Evolutionary conservation across 2,797 vertebrate genomes (phyloP), one percentile per base, ranked within the genome.

Genomic region (Chaenodraco wilsoni): DNA sequence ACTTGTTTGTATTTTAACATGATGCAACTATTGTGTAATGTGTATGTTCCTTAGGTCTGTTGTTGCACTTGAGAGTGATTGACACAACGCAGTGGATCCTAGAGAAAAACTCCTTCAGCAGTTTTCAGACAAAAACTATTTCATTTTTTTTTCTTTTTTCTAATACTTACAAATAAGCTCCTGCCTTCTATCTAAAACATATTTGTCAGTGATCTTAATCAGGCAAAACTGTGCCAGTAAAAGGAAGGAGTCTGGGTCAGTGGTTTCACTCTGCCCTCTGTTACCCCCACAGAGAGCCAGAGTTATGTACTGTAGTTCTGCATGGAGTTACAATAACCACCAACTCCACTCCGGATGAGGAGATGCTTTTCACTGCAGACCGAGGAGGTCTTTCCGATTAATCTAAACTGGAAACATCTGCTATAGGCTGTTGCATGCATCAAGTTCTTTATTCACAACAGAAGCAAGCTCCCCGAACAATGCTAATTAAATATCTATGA

Each of bases 221-320:
- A 37, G 33, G 33, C 33, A 9, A 37, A 37, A 37, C 64, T 65
- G 43, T 70, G 74, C 79, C 69, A 75, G 69, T 54, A 49, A 72
- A 65, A 60, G 50, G 57, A 78, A 83, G 76, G 55, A 88, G 81
- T 65, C 49, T 52, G 76, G 85, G 83, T 89, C 84, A 87, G 17
- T 65, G 82, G 79, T 83, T 86, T 84, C 85, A 78, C 70, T 84
- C 81, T 87, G 82, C 69, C 72, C 84, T 88, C 82, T 68, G n/a
- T 78, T 84, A 79, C 81, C 77, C 72, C 73, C 12, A 50, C 8
- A 57, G 62, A 75, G 33, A 14, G 46, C 61, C 65, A 57, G 64
- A 72, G 49, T 49, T n/a, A 46, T 52, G 41, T 37, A 37, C 33
- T 37, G 33, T 19, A 44, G 46, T n/a, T 33, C 61, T 49, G 61